Base-by-base conservation (phyloP, 2,113 vertebrate species). In the Rhinichthys klamathensis region DNA sequence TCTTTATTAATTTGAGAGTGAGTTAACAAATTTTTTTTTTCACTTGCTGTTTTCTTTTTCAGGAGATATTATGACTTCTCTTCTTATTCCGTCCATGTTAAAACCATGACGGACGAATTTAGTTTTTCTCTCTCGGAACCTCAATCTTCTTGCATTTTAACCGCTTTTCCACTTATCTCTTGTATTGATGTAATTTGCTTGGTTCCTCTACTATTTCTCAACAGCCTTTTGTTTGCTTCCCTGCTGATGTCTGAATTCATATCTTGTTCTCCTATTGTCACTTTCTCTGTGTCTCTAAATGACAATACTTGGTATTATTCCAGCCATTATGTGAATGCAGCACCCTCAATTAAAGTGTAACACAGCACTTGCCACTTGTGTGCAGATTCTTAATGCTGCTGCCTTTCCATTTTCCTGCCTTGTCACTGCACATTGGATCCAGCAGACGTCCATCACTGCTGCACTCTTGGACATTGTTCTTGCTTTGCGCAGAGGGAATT, bases 341-440 rank as follows among this genome's bases (percentile, higher is more conserved):
- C 65, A 73, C 84, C 86, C 81, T 89, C 84, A 87, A 84, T 89
- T 86, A 89, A 87, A 86, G 84, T 81, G 7, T 86, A 84, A 61
- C 69, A 13, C 82, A 60, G 77, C 78, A 77, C 82, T 87, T 73
- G 77, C 81, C 86, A 76, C 76, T 85, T 70, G 83, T 61, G 74
- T 61, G 67, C 80, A 56, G 65, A 70, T 44, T 63, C 38, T 84
- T 76, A 83, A 85, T 74, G 78, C 75, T 16, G 30, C 27, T 27
- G 81, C 32, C 65, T 72, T n/a, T n/a, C n/a, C n/a, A 63, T 82
- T 86, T 80, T 70, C 38, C 61, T 27, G 49, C 58, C 54, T 86
- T 77, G 32, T 82, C 72, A 56, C 30, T 41, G 41, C 67, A 27
- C 23, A 63, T 60, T 44, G 73, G 56, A 67, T 87, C 82, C 76